Conservation (phyloP, 2,113 vertebrate species). For the Henicopernis longicauda region DNA sequence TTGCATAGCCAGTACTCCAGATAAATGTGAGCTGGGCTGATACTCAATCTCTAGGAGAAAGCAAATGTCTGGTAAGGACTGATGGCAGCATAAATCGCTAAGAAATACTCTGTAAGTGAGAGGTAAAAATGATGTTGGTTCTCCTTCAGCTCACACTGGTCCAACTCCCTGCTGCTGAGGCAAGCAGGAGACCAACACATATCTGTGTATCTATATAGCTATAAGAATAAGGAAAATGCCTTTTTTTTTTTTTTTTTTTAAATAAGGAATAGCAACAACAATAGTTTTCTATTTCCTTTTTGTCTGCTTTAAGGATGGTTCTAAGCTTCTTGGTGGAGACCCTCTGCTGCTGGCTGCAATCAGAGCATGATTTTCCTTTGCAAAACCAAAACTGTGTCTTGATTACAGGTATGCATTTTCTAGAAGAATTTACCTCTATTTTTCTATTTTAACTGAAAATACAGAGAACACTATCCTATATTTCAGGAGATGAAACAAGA, state of each 20-base stretch:
- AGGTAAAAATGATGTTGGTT: background rate
- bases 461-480: background rate
- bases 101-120: background rate
- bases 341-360: background rate
- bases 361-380: background rate
- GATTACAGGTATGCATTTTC: background rate
- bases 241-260: background rate
- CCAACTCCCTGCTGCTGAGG: background rate
- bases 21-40: slow-evolving; percentile 9
- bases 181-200: rapidly evolving
- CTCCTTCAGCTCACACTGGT: background rate
- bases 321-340: background rate
- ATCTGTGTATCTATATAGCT: background rate
- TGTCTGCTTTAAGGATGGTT: background rate
- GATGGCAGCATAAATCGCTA: background rate
- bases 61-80: background rate
- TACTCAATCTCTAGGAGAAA: background rate
- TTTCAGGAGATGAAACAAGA: background rate
- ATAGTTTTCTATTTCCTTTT: background rate
- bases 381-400: background rate
- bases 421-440: background rate
- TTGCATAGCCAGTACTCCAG: background rate
- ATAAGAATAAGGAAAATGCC: background rate
- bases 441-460: background rate
- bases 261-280: background rate